phyloP scores from a whole-genome alignment of 2,888 invertebrate genomes.

The Tipula helvola region DNA sequence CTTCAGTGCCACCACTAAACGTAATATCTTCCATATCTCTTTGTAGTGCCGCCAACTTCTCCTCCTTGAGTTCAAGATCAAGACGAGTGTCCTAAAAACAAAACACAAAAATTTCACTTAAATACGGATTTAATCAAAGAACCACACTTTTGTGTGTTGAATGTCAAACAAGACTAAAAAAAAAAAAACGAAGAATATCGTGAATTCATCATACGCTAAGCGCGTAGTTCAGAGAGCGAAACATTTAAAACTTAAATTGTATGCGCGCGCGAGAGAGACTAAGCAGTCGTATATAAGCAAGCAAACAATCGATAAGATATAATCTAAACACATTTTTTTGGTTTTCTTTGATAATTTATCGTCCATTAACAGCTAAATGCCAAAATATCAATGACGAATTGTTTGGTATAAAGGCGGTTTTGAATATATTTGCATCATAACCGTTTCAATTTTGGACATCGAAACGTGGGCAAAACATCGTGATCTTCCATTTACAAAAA shows the following conservation, averaged over 20 bases:
- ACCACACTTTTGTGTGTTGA: not conserved
- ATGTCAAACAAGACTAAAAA: not conserved
- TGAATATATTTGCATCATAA: not conserved
- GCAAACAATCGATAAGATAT: not conserved
- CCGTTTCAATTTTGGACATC: not conserved
- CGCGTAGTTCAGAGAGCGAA: not conserved
- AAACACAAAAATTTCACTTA: not conserved
- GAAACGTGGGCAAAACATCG: not conserved
- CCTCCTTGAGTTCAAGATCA: slow-evolving; percentile 81
- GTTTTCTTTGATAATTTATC: not conserved
- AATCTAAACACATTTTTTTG: not conserved
- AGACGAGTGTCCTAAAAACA: slow-evolving; percentile 60
- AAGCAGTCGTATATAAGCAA: not conserved
- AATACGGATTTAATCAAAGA: not conserved
- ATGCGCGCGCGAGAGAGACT: not conserved
- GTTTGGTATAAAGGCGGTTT: not conserved
- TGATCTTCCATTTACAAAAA: not conserved
- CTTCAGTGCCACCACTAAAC: slow-evolving; percentile 66
- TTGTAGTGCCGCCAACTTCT: slow-evolving; percentile 64
- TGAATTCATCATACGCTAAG: not conserved
- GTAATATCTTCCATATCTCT: slow-evolving; percentile 79
- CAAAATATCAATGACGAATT: not conserved
- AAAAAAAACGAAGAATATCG: not conserved
- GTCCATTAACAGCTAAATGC: not conserved
- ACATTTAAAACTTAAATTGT: not conserved